phyloP scores from a whole-genome alignment of 2,797 vertebrate genomes.

The Rachycentron canadum region DNA sequence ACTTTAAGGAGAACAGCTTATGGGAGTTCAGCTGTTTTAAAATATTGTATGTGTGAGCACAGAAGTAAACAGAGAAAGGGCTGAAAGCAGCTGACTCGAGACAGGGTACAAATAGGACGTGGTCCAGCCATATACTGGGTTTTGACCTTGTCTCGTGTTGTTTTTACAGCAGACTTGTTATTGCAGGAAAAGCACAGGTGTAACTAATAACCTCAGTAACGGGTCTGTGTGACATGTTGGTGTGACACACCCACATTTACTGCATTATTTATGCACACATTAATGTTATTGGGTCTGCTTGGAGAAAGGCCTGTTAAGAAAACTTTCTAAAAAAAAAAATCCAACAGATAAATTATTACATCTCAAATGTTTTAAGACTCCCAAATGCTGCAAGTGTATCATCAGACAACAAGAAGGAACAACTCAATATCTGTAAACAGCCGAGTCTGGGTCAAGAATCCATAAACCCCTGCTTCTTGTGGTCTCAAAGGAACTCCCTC shows the following conservation, averaged over 20 bases:
- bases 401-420: conserved; percentile 23
- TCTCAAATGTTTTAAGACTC: neutral
- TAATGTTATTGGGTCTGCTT: neutral
- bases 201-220: neutral
- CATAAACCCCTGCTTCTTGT: conserved; percentile 14
- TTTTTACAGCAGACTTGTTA: neutral
- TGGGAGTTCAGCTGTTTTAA: neutral
- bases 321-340: neutral
- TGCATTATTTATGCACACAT: conserved; percentile 1
- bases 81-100: neutral
- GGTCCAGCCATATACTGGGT: neutral
- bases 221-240: neutral
- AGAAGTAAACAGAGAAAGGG: neutral
- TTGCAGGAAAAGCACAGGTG: neutral
- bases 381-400: conserved; percentile 11
- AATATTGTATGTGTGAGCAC: neutral
- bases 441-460: conserved; percentile 22
- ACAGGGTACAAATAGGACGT: neutral
- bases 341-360: conserved; percentile 6
- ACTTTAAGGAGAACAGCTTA: neutral
- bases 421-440: conserved; percentile 34
- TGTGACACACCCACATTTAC: neutral
- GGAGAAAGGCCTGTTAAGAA: neutral
- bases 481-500: conserved; percentile 8
- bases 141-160: neutral